These are phyloP conservation scores for Dendrolimus punctatus DNA, from an alignment of 1,140 invertebrate genomes.

Conservation along the genomic window DNA sequence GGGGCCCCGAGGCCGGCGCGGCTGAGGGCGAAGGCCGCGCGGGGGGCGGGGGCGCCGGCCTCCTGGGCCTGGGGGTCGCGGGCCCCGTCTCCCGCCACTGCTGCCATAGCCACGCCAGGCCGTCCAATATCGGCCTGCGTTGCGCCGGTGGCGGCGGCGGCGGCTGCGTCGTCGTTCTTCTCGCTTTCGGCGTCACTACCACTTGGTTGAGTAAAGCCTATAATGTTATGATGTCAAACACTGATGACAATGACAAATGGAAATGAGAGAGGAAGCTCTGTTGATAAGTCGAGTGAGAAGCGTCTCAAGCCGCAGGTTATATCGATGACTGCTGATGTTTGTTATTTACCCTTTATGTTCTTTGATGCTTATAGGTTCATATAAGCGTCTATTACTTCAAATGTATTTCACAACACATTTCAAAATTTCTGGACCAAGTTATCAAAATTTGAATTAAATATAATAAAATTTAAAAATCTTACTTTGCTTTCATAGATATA, in stretches of 20 bases:
- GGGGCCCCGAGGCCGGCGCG: constrained; percentile 42
- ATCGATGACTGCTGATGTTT: not conserved
- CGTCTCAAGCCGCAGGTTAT: not conserved
- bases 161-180: constrained; percentile 48
- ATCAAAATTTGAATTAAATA: too few relatives aligned
- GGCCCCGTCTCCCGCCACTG: constrained; percentile 66
- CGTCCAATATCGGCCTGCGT: constrained; percentile 63
- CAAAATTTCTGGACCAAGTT: too few relatives aligned
- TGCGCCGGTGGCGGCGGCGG: constrained; percentile 54
- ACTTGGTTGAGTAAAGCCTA: constrained; percentile 72
- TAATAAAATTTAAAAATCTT: too few relatives aligned
- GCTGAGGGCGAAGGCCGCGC: constrained; percentile 32
- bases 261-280: constrained; percentile 4
- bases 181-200: constrained; percentile 66
- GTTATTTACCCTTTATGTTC: too few relatives aligned
- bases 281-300: not conserved
- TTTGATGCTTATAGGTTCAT: too few relatives aligned
- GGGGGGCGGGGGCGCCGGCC: constrained; percentile 25
- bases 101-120: constrained; percentile 69
- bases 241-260: constrained; percentile 1
- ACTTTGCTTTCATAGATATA: too few relatives aligned
- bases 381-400: too few relatives aligned
- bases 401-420: too few relatives aligned
- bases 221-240: constrained; percentile 31
- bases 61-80: constrained; percentile 26